phyloP scores from a whole-genome alignment of 2,888 invertebrate genomes.

The Mystacides longicornis region DNA sequence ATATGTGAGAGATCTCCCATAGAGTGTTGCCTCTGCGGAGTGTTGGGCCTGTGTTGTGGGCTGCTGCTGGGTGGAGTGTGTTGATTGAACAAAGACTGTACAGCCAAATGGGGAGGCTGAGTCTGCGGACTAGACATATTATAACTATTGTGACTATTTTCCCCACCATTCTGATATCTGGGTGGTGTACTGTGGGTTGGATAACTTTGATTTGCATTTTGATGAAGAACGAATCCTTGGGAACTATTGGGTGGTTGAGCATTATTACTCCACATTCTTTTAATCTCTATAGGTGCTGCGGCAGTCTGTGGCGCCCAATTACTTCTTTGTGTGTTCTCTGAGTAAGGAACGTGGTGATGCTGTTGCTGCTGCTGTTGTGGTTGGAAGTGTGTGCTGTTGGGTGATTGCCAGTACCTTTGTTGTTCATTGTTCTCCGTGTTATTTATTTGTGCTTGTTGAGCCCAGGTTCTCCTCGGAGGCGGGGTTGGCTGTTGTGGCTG shows the following conservation, averaged over 20 bases:
- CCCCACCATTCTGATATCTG: slow-evolving; percentile 60
- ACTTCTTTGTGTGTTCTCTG: slow-evolving; percentile 37
- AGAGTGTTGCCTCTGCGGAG: slow-evolving; percentile 53
- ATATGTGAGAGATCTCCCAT: slow-evolving; percentile 34
- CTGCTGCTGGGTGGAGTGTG: slow-evolving; percentile 53
- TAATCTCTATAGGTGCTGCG: neutral
- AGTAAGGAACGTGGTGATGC: slow-evolving; percentile 36
- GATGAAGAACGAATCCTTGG: slow-evolving; percentile 62
- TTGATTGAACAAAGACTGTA: slow-evolving; percentile 41
- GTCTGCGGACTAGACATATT: slow-evolving; percentile 46
- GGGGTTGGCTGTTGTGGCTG: slow-evolving; percentile 42
- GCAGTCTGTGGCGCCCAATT: slow-evolving; percentile 27
- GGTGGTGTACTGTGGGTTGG: slow-evolving; percentile 31
- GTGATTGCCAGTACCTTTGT: slow-evolving; percentile 40
- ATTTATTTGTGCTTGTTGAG: slow-evolving; percentile 44
- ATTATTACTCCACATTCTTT: neutral
- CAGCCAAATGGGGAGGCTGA: slow-evolving; percentile 43
- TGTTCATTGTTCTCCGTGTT: slow-evolving; percentile 23
- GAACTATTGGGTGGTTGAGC: slow-evolving; percentile 34
- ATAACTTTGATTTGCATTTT: slow-evolving; percentile 37
- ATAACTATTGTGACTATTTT: slow-evolving; percentile 51
- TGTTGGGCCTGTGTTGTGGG: slow-evolving; percentile 55
- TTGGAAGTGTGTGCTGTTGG: slow-evolving; percentile 27
- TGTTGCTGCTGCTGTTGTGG: slow-evolving; percentile 30
- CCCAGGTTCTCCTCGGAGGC: slow-evolving; percentile 61